Evolutionary conservation across 2,888 invertebrate genomes (phyloP), one percentile per base, ranked within the genome.

Genomic region (Habroteleia sp.): DNA sequence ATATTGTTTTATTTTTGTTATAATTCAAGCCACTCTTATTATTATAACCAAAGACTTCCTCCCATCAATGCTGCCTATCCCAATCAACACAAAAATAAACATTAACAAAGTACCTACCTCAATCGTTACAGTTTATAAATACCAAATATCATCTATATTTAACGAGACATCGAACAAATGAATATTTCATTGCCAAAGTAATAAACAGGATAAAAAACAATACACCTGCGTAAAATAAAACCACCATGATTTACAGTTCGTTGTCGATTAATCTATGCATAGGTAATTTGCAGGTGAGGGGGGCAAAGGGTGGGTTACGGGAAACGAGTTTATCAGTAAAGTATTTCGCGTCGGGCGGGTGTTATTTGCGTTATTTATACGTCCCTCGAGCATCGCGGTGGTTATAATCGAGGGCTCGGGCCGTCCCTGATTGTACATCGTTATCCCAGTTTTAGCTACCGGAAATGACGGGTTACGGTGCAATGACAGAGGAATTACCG

Each of bases 351-450:
- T 42, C 62, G 66, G 66, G 68, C 74, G 56, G 76, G 76, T 80
- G 82, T 87, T 87, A 84, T 86, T 85, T 79, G 81, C 82, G 83
- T 86, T 87, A 87, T 87, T 87, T 86, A 87, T 86, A 83, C 80
- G 84, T 84, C 87, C 85, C 85, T 77, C 75, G 85, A 83, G 87
- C 80, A 83, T 84, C 81, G n/a, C n/a, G 80, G 74, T 63, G 81
- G 80, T 83, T 86, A 84, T 85, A 84, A 85, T 85, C 83, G 83
- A 81, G 85, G 78, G 80, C 77, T 77, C 76, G 71, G 77, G 78
- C 74, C 80, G 79, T 79, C 79, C 80, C 80, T 84, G 87, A 87
- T 87, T 87, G 86, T 81, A 83, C 85, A 83, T 87, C 86, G 87
- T 87, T 87, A 87, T 85, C 82, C 83, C 74, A 80, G 85, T 33